Conservation (phyloP, 1,140 invertebrate species). For the Pachypeltis micranthus region DNA sequence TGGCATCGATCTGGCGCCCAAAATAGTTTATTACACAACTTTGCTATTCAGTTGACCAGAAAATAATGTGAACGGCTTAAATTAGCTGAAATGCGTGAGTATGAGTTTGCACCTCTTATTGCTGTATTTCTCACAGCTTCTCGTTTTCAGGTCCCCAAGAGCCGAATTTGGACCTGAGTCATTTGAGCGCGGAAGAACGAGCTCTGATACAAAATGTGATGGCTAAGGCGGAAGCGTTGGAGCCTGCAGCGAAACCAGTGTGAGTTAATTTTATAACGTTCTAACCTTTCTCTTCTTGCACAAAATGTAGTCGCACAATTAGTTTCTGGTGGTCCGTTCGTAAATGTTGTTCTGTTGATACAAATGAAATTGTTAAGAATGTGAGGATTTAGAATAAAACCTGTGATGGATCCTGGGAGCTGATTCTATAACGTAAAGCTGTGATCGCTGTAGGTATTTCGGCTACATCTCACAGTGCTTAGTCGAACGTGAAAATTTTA, state of each 20-base stretch:
- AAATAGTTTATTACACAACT: not conserved
- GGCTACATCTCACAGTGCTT: too few species aligned
- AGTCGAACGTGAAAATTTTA: too few species aligned
- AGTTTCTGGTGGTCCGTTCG: not conserved
- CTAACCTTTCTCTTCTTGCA: too few species aligned
- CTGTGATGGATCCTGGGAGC: too few species aligned
- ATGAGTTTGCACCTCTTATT: too few species aligned
- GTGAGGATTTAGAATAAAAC: too few species aligned
- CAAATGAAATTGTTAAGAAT: too few species aligned
- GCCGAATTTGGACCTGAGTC: constrained; percentile 46
- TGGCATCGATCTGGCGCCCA: too few species aligned
- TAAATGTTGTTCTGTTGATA: too few species aligned
- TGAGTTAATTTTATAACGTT: constrained; percentile 21
- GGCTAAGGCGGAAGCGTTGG: constrained; percentile 44
- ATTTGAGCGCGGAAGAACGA: constrained; percentile 46
- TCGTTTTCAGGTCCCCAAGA: constrained; percentile 28
- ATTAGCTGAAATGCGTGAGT: constrained; percentile 1
- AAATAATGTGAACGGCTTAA: not conserved
- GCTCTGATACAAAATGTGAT: constrained; percentile 48
- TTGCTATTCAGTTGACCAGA: not conserved
- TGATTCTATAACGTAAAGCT: too few species aligned
- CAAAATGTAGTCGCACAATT: not conserved
- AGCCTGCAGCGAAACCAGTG: constrained; percentile 24
- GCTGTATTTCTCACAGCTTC: too few species aligned
- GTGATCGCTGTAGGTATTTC: too few species aligned